Base-by-base conservation (phyloP, 2,888 invertebrate species). In the Amphipyra tragopoginis region DNA sequence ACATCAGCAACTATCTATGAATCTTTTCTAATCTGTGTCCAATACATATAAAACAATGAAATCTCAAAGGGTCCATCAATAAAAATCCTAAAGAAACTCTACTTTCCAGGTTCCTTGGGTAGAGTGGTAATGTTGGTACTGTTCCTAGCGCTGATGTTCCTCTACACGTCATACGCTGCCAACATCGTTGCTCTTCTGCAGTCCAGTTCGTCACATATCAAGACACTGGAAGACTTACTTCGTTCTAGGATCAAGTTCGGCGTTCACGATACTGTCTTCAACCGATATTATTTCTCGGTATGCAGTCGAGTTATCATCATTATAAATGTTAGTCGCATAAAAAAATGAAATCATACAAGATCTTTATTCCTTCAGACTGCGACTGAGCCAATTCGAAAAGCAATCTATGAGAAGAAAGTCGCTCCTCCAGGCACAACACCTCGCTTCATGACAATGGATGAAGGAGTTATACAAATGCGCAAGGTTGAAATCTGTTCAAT, bases 181-280 rank as follows among this genome's bases (percentile, higher is more conserved):
- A 97, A 97, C 78, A 97, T 97, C 48, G 97, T 97, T 0, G 97
- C 97, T 0, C 87, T 97, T 0, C 91, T 97, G 0, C 97, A 97
- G 82, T 96, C 97, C 0, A 96, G 97, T 29, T 96, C 97, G 0
- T 95, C 95, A 1, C 96, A 96, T 72, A 96, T 97, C 58, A 95
- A 94, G 75, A 96, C 96, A 0, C 82, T 97, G 9, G 90, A 95
- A 1, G 97, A 97, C 82, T 90, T 97, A 26, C 86, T 96, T 3
- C 93, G 96, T 65, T 97, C 97, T 0, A 95, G 97, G 11, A 86
- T 97, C 11, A 95, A 95, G 69, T 93, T 97, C 49, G 97, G 96
- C 0, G 96, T 96, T 0, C 96, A 97, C 77, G 96, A 97, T 72
- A 96, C 96, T 0, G 96, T 96, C 14, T 97, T 96, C 82, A 97